These are phyloP conservation scores for Cheilosia scutellata DNA, from an alignment of 2,888 invertebrate species.

Conservation along the genomic window DNA sequence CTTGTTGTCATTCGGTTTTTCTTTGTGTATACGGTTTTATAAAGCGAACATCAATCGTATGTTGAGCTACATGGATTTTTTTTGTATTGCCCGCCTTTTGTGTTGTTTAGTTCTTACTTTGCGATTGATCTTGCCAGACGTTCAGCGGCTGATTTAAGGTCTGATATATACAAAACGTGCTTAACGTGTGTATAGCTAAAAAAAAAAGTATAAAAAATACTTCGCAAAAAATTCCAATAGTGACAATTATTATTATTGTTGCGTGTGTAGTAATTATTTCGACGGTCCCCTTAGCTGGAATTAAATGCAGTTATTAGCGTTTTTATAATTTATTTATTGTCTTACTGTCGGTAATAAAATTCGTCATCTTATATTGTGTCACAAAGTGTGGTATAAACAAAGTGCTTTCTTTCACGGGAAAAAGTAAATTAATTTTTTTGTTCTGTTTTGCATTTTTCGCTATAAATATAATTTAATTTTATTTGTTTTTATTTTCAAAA, in stretches of 20 bases:
- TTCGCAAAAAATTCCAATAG: not conserved
- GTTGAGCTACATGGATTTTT: slow-evolving; percentile 38
- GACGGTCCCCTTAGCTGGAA: slow-evolving; percentile 5
- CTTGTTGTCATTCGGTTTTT: slow-evolving; percentile 28
- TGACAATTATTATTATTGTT: slow-evolving; percentile 30
- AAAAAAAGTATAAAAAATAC: not conserved
- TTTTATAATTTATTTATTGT: not conserved
- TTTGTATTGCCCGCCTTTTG: slow-evolving; percentile 37
- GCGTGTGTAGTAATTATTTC: slow-evolving; percentile 5
- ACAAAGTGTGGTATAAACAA: slow-evolving; percentile 50
- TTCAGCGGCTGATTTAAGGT: slow-evolving; percentile 31
- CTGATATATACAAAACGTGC: slow-evolving; percentile 45
- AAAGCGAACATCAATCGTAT: slow-evolving; percentile 57
- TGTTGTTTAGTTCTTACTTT: slow-evolving; percentile 67
- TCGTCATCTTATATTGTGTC: not conserved
- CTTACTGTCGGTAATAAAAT: slow-evolving; percentile 4
- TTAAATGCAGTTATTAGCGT: slow-evolving; percentile 36
- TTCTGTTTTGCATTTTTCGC: slow-evolving; percentile 14
- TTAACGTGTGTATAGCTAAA: slow-evolving; percentile 4
- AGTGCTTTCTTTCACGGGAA: slow-evolving; percentile 30
- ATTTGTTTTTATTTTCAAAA: slow-evolving; percentile 28
- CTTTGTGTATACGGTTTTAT: slow-evolving; percentile 18
- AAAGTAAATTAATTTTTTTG: slow-evolving; percentile 20
- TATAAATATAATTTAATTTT: slow-evolving; percentile 41
- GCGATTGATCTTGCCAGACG: slow-evolving; percentile 68